Base-by-base conservation (phyloP, 2,888 invertebrate genomes). In the Melikaiella ostensackeni region DNA sequence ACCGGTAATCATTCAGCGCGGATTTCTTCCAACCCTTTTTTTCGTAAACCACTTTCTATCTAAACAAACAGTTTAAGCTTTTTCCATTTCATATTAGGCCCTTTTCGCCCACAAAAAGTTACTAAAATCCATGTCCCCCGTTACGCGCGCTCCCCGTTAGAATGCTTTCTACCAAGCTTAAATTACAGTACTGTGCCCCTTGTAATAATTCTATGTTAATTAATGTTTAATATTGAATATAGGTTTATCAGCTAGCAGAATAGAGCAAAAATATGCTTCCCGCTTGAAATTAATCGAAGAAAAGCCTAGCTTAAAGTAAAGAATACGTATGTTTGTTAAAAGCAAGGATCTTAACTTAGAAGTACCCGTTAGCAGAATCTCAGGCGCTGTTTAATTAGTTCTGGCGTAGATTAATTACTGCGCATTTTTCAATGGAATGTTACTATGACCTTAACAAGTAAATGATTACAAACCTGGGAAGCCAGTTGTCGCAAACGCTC, bases 401-500 rank as follows among this genome's bases (percentile, higher is more conserved):
- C 66, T 66, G 27, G 66, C 66, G 66, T 46, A 9, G 27, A 50
- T 27, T 46, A 70, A 64, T 50, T 46, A 55, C 50, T 70, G 70
- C 27, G 33, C 8, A 19, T 33, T 30, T 21, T 5, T 33, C n/a
- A 50, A 33, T 30, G 19, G 30, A 70, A 30, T 55, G 27, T 50
- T 55, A 50, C n/a, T 9, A 30, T 30, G 27, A 59, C 59, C 24
- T 59, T 27, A 59, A 59, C 59, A 27, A 59, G 59, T 59, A 50
- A 50, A 30, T 19, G 50, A 64, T 27, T 24, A 81, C 81, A 75
- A 78, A 91, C 91, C 94, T 98, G 98, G 86, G 97, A 97, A 0
- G 98, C 97, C 87, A 98, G 94, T 46, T 97, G 97, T 86, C 96
- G 95, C 61, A 98, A 93, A 83, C 98, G 93, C 55, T 97, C 95